Percentiles rank a stretch among this genome's conserved stretches.
Evolutionary conservation across 2,888 invertebrate species (phyloP).

Genomic region (Nysson spinosus): DNA sequence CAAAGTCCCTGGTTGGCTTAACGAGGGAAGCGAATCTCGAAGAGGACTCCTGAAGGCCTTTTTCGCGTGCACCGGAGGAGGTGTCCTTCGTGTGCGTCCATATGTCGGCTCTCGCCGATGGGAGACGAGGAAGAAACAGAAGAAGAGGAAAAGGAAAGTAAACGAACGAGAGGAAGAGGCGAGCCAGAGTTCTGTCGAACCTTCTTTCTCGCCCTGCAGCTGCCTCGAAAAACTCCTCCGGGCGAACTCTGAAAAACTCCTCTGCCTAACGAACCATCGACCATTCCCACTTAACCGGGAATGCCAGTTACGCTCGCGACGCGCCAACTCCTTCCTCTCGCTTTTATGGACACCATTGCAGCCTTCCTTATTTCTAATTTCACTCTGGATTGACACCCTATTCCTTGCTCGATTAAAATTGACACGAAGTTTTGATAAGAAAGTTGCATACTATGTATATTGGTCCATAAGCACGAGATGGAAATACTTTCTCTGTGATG

Average conservation of each 20-base stretch:
- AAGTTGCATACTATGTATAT: too few species aligned
- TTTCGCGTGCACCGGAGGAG: constrained; percentile 51
- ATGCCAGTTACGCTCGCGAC: constrained; percentile 59
- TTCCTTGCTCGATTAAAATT: too few species aligned
- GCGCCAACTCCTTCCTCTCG: constrained; percentile 32
- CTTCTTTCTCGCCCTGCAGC: constrained; percentile 60
- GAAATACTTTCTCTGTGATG: too few species aligned
- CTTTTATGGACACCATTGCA: constrained; percentile 4
- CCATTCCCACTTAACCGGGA: constrained; percentile 69
- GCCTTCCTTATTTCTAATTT: constrained; percentile 5
- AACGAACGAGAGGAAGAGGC: constrained; percentile 21
- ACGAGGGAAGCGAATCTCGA: constrained; percentile 78
- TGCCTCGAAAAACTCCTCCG: constrained; percentile 65
- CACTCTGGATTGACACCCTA: too few species aligned
- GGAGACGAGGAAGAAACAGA: constrained; percentile 1
- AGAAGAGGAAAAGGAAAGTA: constrained; percentile 7
- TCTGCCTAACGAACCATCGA: constrained; percentile 74
- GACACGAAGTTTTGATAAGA: too few species aligned
- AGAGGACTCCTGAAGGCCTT: constrained; percentile 67
- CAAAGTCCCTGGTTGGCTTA: constrained; percentile 74
- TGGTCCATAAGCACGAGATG: too few species aligned
- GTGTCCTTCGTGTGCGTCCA: constrained; percentile 54
- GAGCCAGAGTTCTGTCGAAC: constrained; percentile 27
- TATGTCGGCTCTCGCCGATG: constrained; percentile 45
- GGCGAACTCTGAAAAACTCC: constrained; percentile 68